A percentile compares a stretch with the other conserved stretches of the same genome.
These are phyloP conservation scores for Lepidocyrtoides sp. DNA, from an alignment of 2,888 invertebrate genomes.

Conservation along the genomic window DNA sequence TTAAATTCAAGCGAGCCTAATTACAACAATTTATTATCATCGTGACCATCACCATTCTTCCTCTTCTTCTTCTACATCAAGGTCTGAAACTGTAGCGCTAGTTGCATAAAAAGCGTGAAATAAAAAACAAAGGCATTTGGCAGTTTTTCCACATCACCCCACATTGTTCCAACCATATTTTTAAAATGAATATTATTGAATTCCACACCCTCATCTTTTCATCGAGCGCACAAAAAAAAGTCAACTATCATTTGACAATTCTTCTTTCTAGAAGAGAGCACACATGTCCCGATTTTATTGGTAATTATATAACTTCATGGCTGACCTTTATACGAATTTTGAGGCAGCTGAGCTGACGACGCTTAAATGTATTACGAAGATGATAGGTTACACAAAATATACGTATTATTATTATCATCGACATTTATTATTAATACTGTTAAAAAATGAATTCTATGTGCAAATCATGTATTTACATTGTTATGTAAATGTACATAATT, in stretches of 20 bases:
- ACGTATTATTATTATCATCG: not conserved
- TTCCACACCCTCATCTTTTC: not conserved
- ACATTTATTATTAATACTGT: not conserved
- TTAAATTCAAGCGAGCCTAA: conserved; percentile 5
- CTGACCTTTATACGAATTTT: conserved; percentile 20
- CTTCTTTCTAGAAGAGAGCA: too few relatives aligned
- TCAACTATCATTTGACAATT: too few relatives aligned
- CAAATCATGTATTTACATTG: not conserved
- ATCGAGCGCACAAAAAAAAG: not conserved
- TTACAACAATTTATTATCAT: too few relatives aligned
- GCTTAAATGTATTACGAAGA: conserved; percentile 54
- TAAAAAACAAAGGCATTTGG: conserved; percentile 39
- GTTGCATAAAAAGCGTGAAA: not conserved
- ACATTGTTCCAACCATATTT: not conserved
- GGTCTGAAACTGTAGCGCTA: too few relatives aligned
- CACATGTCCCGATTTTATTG: too few relatives aligned
- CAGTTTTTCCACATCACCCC: conserved; percentile 16
- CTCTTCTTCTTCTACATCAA: too few relatives aligned
- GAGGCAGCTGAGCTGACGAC: conserved; percentile 67
- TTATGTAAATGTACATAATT: not conserved
- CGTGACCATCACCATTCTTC: not conserved
- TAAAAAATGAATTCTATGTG: not conserved
- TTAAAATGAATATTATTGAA: not conserved
- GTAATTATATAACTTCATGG: conserved; percentile 14
- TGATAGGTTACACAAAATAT: conserved; percentile 11